Base-by-base conservation (phyloP, 64 coral and sea anemone species). In the Hydrozoanthus tunicans region DNA sequence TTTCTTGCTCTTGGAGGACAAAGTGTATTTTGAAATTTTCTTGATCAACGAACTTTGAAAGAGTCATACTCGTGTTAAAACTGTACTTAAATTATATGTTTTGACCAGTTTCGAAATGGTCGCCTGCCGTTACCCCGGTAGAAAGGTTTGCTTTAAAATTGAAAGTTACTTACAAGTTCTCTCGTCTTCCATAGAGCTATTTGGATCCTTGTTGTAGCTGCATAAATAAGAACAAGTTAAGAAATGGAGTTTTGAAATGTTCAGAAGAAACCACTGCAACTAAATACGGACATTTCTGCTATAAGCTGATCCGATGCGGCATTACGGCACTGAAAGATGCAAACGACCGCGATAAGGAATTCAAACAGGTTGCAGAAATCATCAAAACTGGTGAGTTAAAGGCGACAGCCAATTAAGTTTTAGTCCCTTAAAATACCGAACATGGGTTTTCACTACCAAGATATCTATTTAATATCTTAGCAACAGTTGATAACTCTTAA, bases 321-420 rank as follows among this genome's bases (percentile, higher is more conserved):
- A 86, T 86, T 12, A 86, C 83, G 58, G 83, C 67, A 51, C 83
- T 86, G 66, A 86, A 86, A 73, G 83, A 86, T 72, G 53, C 67
- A 73, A 58, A 17, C 58, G 66, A 72, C 32, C 71, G 59, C 24
- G 67, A 86, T 43, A 86, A 72, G 23, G 66, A 86, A 27, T 86
- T 86, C 54, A 73, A 73, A 73, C 83, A 86, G 83, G 53, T 86
- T 55, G 83, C 83, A 73, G 83, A 86, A 73, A 86, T 86, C 13
- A 71, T 86, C 12, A 86, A 73, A 58, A 86, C 83, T 59, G 83
- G 83, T 86, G 24, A 73, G 68, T 86, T 86, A 7, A 11, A n/a
- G 11, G 10, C 25, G 5, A 4, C 9, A 73, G 12, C 9, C 12
- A 73, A 73, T 51, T 43, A 43, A 43, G 23, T 4, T 32, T 11